phyloP scores from a whole-genome alignment of 2,797 vertebrate species.

The Pogonophryne albipinna region DNA sequence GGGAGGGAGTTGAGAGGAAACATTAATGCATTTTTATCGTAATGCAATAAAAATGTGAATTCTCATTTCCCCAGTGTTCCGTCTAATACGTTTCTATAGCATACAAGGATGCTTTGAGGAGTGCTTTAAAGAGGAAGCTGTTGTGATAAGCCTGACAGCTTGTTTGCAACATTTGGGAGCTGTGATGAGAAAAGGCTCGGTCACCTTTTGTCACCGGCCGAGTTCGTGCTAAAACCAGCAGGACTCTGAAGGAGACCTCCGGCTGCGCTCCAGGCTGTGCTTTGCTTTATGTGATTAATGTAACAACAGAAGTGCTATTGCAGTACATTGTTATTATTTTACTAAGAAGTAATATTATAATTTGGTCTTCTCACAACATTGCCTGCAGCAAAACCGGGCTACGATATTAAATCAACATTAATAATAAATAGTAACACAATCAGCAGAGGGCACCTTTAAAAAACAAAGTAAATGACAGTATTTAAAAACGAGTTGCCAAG shows the following conservation, averaged over 20 bases:
- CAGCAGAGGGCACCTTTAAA: slow-evolving; percentile 55
- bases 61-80: slow-evolving; percentile 6
- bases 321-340: slow-evolving; percentile 24
- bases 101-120: slow-evolving; percentile 16
- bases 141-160: slow-evolving; percentile 42
- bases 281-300: slow-evolving; percentile 40
- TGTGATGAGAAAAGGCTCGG: slow-evolving; percentile 42
- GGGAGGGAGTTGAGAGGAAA: slow-evolving; percentile 17
- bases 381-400: slow-evolving; percentile 32
- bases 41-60: slow-evolving; percentile 47
- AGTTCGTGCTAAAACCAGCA: slow-evolving; percentile 41
- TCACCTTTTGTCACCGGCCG: slow-evolving; percentile 54
- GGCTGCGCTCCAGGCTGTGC: slow-evolving; percentile 60
- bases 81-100: slow-evolving; percentile 21
- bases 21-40: slow-evolving; percentile 48
- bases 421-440: slow-evolving; percentile 55
- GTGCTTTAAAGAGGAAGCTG: slow-evolving; percentile 27
- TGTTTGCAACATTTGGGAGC: slow-evolving; percentile 60
- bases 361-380: slow-evolving; percentile 11
- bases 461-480: slow-evolving; percentile 62
- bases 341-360: slow-evolving; percentile 21
- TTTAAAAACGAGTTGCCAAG: slow-evolving; percentile 68
- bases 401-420: slow-evolving; percentile 53
- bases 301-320: slow-evolving; percentile 17
- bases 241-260: slow-evolving; percentile 48